Percentiles rank a stretch among this genome's conserved stretches.
Conservation (phyloP, 2,888 invertebrate genomes). For the Argyresthia albistria region DNA sequence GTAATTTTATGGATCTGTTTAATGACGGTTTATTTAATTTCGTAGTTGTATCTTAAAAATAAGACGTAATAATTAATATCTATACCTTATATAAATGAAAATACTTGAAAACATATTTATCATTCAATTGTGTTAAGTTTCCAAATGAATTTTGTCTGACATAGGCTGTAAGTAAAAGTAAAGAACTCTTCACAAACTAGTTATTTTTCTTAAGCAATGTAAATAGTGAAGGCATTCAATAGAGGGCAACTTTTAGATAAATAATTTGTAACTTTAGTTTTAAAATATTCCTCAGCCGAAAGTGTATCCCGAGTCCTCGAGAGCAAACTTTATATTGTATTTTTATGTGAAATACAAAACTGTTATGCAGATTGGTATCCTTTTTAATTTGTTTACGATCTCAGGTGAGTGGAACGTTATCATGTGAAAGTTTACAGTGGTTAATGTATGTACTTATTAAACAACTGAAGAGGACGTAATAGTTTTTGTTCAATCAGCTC, state of each 20-base stretch:
- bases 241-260: background rate
- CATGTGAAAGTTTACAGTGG: constrained; percentile 66
- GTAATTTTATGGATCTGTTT: constrained; percentile 5
- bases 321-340: constrained; percentile 11
- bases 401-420: constrained; percentile 56
- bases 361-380: constrained; percentile 21
- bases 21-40: constrained; percentile 1
- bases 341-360: constrained; percentile 12
- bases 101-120: constrained; percentile 1
- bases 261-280: constrained; percentile 7
- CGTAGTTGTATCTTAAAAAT: background rate
- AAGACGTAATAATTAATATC: background rate
- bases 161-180: background rate
- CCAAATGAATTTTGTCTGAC: background rate
- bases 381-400: constrained; percentile 48
- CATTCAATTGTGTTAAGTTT: constrained; percentile 1
- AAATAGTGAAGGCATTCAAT: constrained; percentile 2
- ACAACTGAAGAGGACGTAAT: constrained; percentile 49
- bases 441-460: constrained; percentile 66
- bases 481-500: background rate
- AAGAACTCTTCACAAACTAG: constrained; percentile 7
- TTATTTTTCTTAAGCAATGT: constrained; percentile 6
- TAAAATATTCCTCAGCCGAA: constrained; percentile 2
- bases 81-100: background rate
- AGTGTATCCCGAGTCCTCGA: constrained; percentile 1